Conservation (phyloP, 1,140 invertebrate genomes). For the Hycleus cichorii region DNA sequence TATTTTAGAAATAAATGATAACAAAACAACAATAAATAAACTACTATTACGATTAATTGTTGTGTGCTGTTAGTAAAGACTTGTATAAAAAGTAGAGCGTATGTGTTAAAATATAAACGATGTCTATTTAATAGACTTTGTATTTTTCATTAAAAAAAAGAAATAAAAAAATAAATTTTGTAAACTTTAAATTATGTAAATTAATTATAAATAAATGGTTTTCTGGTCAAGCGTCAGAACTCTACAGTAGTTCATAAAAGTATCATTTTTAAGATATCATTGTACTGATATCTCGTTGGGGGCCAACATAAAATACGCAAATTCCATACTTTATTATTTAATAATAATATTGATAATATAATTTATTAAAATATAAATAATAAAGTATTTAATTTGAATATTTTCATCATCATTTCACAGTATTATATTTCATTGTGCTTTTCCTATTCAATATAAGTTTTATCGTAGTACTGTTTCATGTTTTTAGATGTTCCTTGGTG, state of each 20-base stretch:
- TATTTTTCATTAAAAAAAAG: constrained; percentile 9
- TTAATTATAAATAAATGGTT: constrained; percentile 8
- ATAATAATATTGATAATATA: too few relatives aligned
- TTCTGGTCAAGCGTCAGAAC: constrained; percentile 11
- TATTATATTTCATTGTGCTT: constrained; percentile 16
- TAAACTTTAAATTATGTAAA: constrained; percentile 8
- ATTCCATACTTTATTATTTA: background rate
- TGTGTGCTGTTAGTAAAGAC: constrained; percentile 12
- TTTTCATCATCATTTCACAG: constrained; percentile 11
- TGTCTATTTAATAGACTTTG: constrained; percentile 15
- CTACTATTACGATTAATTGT: background rate
- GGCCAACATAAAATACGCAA: constrained; percentile 11
- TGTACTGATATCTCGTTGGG: constrained; percentile 7
- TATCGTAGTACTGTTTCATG: constrained; percentile 7
- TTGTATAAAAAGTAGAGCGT: constrained; percentile 15
- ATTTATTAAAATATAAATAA: background rate
- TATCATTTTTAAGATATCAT: constrained; percentile 4
- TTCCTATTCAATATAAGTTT: constrained; percentile 9
- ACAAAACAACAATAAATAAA: too few relatives aligned
- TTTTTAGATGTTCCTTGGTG: constrained; percentile 11
- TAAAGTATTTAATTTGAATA: constrained; percentile 1
- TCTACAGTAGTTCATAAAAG: constrained; percentile 15
- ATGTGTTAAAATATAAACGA: constrained; percentile 8
- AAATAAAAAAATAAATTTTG: background rate
- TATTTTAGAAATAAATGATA: constrained; percentile 2